These are phyloP conservation scores for Hedychridium roseum DNA, from an alignment of 2,888 invertebrate genomes.

Conservation along the genomic window DNA sequence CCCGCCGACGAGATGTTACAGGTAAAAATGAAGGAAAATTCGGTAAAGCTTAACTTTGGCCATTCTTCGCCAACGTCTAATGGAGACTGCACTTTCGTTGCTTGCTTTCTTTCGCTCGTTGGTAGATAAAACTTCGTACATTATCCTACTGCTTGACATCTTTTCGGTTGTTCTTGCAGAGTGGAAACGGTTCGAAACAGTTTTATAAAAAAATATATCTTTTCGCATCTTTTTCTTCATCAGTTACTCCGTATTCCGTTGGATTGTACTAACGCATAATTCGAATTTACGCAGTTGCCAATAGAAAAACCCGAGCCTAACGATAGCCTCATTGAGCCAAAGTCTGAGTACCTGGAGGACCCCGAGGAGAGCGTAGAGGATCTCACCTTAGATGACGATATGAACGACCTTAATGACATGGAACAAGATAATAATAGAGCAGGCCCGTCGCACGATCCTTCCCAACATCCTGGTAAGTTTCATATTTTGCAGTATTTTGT, in stretches of 20 bases:
- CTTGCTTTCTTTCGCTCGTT: constrained; percentile 57
- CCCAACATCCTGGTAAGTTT: constrained; percentile 74
- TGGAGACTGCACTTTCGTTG: constrained; percentile 38
- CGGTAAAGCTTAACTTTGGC: neutral
- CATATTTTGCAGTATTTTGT: too few species aligned
- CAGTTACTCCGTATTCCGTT: constrained; percentile 2
- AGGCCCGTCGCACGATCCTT: constrained; percentile 70
- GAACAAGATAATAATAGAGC: constrained; percentile 75
- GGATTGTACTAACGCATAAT: neutral
- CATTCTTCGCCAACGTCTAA: constrained; percentile 57
- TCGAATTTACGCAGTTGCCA: constrained; percentile 46
- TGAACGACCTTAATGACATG: constrained; percentile 73
- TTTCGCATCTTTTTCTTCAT: neutral
- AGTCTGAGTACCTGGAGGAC: constrained; percentile 78
- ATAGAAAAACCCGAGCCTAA: constrained; percentile 68
- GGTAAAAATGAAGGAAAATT: constrained; percentile 43
- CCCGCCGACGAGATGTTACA: constrained; percentile 61
- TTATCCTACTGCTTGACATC: constrained; percentile 55
- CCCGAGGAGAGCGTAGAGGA: constrained; percentile 83
- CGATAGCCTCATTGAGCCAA: constrained; percentile 71
- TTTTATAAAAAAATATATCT: constrained; percentile 2
- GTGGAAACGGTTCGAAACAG: constrained; percentile 59
- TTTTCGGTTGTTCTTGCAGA: constrained; percentile 41
- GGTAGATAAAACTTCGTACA: constrained; percentile 57
- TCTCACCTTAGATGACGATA: constrained; percentile 82